Evolutionary conservation across 1,140 invertebrate genomes (phyloP).

Genomic region (Drosophila novamexicana): DNA sequence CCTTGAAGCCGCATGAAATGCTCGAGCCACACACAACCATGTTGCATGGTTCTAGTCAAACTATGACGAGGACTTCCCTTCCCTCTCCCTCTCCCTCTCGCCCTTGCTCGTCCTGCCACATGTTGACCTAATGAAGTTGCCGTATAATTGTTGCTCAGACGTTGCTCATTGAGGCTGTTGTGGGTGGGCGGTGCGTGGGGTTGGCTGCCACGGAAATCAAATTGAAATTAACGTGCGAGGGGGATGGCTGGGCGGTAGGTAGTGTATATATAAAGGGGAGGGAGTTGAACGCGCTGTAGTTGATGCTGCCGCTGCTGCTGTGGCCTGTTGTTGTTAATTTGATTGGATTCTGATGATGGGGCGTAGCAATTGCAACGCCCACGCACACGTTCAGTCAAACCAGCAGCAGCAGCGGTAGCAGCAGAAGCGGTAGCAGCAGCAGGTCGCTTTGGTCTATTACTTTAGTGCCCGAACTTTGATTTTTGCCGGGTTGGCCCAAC

Average conservation of each 20-base stretch:
- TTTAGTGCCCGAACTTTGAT: constrained; percentile 71
- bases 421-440: constrained; percentile 30
- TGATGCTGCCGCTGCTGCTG: constrained; percentile 45
- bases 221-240: constrained; percentile 83
- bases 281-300: constrained; percentile 31
- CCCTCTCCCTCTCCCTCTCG: constrained; percentile 10
- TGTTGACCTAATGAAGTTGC: constrained; percentile 84
- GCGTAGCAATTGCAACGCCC: constrained; percentile 78
- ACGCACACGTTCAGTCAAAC: constrained; percentile 70
- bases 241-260: constrained; percentile 17
- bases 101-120: constrained; percentile 36
- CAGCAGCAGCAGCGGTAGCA: neutral
- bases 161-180: constrained; percentile 29
- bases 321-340: constrained; percentile 84
- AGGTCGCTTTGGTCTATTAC: constrained; percentile 68
- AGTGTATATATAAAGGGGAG: neutral
- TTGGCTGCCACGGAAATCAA: constrained; percentile 73
- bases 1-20: constrained; percentile 41
- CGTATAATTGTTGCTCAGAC: constrained; percentile 82
- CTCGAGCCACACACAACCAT: constrained; percentile 7
- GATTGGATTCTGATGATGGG: constrained; percentile 84
- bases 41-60: constrained; percentile 7
- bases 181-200: constrained; percentile 13
- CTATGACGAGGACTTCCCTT: constrained; percentile 34
- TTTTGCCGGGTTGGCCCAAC: constrained; percentile 48